These are phyloP conservation scores for Heliothis virescens DNA, from an alignment of 1,140 invertebrate species.

Conservation along the genomic window DNA sequence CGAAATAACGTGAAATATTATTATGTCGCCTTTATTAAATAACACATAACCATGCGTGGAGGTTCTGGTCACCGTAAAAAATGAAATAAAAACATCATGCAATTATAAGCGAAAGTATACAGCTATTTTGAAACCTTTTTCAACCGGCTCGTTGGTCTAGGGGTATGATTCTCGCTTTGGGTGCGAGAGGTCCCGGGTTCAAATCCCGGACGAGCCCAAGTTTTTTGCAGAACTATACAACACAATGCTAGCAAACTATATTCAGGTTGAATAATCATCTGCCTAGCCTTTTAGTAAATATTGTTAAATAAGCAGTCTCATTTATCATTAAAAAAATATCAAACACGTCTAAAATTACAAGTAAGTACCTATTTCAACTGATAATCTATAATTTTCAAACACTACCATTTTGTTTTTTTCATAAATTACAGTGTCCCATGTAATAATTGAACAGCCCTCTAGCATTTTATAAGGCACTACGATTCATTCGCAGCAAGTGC, in stretches of 20 bases:
- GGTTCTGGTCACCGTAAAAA: neutral
- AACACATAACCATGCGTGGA: neutral
- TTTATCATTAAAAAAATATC: too few relatives aligned
- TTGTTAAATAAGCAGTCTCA: too few relatives aligned
- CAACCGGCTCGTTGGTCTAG: slow-evolving; percentile 87
- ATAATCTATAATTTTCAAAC: too few relatives aligned
- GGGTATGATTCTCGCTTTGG: slow-evolving; percentile 89
- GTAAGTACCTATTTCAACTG: too few relatives aligned
- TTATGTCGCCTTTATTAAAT: neutral
- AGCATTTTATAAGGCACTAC: neutral
- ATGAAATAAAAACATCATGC: neutral
- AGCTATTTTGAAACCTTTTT: neutral
- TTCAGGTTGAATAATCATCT: too few relatives aligned
- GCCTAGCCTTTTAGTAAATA: too few relatives aligned
- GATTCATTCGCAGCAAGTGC: neutral
- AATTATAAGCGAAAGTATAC: neutral
- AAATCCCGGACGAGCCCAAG: slow-evolving; percentile 88
- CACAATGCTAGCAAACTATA: neutral
- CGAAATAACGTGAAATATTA: too few relatives aligned
- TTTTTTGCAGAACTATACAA: slow-evolving; percentile 11
- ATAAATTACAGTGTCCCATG: neutral
- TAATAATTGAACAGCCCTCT: neutral
- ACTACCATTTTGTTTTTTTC: neutral
- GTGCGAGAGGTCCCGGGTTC: slow-evolving; percentile 89
- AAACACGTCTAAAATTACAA: too few relatives aligned